Evolutionary conservation across 2,888 invertebrate species (phyloP).

Genomic region (Acleris cristana): DNA sequence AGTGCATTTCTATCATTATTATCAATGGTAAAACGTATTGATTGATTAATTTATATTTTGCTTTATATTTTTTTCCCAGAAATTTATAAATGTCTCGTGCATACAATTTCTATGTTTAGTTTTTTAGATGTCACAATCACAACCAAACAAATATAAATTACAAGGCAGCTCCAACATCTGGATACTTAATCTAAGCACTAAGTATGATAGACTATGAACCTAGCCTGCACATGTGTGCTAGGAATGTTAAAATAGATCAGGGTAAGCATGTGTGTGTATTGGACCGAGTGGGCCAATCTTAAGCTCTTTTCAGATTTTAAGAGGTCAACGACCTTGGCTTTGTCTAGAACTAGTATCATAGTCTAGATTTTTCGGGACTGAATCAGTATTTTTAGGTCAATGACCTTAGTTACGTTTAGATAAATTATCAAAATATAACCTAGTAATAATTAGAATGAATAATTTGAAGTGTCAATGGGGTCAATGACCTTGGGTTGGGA

Average conservation of each 20-base stretch:
- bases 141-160: background rate
- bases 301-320: slow-evolving; percentile 24
- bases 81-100: too few relatives aligned
- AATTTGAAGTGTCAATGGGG: background rate
- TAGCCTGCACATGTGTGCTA: slow-evolving; percentile 18
- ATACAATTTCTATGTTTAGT: too few relatives aligned
- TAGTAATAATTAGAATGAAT: background rate
- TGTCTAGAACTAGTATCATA: background rate
- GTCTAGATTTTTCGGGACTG: too few relatives aligned
- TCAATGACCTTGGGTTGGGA: background rate
- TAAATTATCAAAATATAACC: background rate
- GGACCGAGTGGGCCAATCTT: slow-evolving; percentile 22
- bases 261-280: slow-evolving; percentile 26
- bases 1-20: too few relatives aligned
- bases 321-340: slow-evolving; percentile 19
- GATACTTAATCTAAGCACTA: slow-evolving; percentile 1
- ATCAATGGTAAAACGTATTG: too few relatives aligned
- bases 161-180: background rate
- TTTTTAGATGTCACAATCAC: too few relatives aligned
- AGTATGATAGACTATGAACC: slow-evolving; percentile 6
- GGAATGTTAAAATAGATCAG: slow-evolving; percentile 28
- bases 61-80: too few relatives aligned
- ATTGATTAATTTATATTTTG: too few relatives aligned
- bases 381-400: too few relatives aligned
- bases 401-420: background rate